Evolutionary conservation across 2,797 vertebrate species (phyloP).

Genomic region (Enteromius anoplus): DNA sequence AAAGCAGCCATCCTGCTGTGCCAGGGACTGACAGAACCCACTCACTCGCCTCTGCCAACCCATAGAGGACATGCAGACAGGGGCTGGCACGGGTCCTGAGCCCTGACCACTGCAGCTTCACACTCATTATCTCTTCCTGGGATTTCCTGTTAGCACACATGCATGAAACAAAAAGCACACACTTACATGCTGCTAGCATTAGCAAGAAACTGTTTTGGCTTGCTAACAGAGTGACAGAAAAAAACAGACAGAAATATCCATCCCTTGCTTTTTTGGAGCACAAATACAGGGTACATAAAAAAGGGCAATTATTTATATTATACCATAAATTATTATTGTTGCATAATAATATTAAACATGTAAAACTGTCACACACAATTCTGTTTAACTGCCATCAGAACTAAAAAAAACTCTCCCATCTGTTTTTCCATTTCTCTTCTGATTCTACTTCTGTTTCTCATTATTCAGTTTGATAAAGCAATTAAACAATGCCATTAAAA

Average conservation of each 20-base stretch:
- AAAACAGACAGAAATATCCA: slow-evolving; percentile 40
- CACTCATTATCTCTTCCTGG: slow-evolving; percentile 56
- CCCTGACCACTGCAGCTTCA: slow-evolving; percentile 45
- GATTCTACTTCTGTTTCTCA: slow-evolving; percentile 9
- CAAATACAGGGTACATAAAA: slow-evolving; percentile 35
- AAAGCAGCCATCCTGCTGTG: slow-evolving; percentile 50
- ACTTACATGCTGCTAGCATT: slow-evolving; percentile 47
- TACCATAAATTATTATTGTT: background rate
- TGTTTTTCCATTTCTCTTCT: slow-evolving; percentile 2
- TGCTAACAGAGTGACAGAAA: slow-evolving; percentile 42
- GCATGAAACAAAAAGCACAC: slow-evolving; percentile 40
- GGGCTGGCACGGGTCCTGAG: slow-evolving; percentile 40
- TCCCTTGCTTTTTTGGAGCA: slow-evolving; percentile 29
- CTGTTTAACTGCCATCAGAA: background rate
- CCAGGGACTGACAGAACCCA: slow-evolving; percentile 58
- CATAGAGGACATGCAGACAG: slow-evolving; percentile 47
- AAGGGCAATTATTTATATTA: background rate
- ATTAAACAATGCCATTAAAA: slow-evolving; percentile 2
- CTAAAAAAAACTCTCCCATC: slow-evolving; percentile 4
- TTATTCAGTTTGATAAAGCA: slow-evolving; percentile 9
- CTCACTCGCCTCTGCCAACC: slow-evolving; percentile 52
- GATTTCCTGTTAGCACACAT: slow-evolving; percentile 54
- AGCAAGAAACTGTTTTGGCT: slow-evolving; percentile 52
- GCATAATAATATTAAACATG: background rate
- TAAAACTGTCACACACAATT: background rate